Evolutionary conservation across 2,888 invertebrate genomes (phyloP).

Genomic region (Megamerina dolium): DNA sequence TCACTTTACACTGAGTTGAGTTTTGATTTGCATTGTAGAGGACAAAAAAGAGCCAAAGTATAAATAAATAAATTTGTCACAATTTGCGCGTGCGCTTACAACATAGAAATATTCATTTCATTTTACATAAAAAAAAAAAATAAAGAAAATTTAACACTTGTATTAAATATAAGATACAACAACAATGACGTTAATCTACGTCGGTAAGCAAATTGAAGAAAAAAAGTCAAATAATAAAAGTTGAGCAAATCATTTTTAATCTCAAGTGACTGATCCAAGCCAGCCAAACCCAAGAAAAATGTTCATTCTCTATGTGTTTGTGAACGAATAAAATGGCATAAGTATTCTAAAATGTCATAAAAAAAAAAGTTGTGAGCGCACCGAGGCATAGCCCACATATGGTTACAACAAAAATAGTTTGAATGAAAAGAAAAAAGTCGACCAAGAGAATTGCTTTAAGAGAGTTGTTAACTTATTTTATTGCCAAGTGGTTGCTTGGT

Average conservation of each 20-base stretch:
- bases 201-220: neutral
- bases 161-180: too few species aligned
- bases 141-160: too few species aligned
- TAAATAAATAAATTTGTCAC: conserved; percentile 27
- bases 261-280: conserved; percentile 11
- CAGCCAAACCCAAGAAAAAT: conserved; percentile 1
- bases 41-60: too few species aligned
- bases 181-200: too few species aligned
- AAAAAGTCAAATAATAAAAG: conserved; percentile 3
- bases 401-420: neutral
- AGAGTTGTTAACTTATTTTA: conserved; percentile 30
- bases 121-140: too few species aligned
- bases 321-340: too few species aligned
- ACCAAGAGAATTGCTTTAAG: conserved; percentile 12
- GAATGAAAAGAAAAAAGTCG: neutral
- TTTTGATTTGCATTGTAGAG: too few species aligned
- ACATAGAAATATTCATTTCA: too few species aligned
- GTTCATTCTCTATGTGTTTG: too few species aligned
- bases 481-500: conserved; percentile 13
- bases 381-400: conserved; percentile 7
- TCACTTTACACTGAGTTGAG: too few species aligned
- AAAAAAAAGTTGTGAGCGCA: too few species aligned
- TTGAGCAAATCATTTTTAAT: conserved; percentile 12
- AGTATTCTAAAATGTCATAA: too few species aligned
- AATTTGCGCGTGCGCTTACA: conserved; percentile 7